Evolutionary conservation across 2,113 vertebrate genomes (phyloP).

Genomic region (Corvus hawaiiensis): DNA sequence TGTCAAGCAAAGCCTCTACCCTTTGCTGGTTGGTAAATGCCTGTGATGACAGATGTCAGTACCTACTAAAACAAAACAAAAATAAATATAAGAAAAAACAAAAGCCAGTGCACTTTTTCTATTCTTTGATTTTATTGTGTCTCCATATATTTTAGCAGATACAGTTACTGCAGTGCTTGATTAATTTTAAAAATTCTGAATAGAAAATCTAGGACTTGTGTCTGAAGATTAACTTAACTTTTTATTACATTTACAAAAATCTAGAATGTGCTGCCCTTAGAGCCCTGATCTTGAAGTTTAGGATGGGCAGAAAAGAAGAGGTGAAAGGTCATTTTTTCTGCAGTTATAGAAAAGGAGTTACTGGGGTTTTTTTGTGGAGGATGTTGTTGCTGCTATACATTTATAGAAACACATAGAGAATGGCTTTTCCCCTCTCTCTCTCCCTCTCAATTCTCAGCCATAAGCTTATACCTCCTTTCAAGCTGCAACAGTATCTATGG

Average conservation of each 20-base stretch:
- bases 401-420: background rate
- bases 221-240: background rate
- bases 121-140: background rate
- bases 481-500: background rate
- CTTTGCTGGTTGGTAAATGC: background rate
- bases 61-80: background rate
- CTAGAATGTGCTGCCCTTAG: background rate
- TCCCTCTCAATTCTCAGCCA: background rate
- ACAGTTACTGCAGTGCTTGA: background rate
- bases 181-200: background rate
- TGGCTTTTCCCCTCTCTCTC: background rate
- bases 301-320: background rate
- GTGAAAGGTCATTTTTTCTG: background rate
- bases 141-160: background rate
- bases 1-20: background rate
- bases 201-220: background rate
- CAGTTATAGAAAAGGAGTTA: background rate
- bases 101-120: background rate
- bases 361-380: background rate
- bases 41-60: background rate
- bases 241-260: background rate
- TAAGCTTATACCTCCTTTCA: background rate
- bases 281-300: background rate
- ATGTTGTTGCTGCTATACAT: background rate
- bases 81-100: background rate